Base-by-base conservation (phyloP, 2,113 vertebrate species). In the Dromas ardeola region DNA sequence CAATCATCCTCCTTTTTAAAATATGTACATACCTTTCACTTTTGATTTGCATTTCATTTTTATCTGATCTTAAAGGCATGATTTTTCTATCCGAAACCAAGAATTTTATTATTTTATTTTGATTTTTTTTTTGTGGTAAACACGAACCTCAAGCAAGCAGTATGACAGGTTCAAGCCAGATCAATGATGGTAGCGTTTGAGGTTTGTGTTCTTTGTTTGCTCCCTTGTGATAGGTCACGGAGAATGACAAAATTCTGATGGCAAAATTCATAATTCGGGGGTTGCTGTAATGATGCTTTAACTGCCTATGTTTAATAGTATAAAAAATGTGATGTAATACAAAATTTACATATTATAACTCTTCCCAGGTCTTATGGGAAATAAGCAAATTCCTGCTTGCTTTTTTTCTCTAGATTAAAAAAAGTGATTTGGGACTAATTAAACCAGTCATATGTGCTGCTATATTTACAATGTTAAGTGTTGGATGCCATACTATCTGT, bases 121-220 rank as follows among this genome's bases (percentile, higher is more conserved):
- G 11, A 34, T 20, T 0, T 22, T 25, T 49, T 53, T 73, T 77
- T n/a, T 53, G 9, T 34, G 11, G 16, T 25, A 58, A 5, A 5
- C 4, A 16, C 19, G 47, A 65, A 2, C 13, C 23, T 81, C 27
- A 58, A 63, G 3, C 10, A 76, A 62, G 58, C n/a, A 23, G 0
- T 49, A 6, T 45, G 26, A 49, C 10, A 77, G 4, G 2, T 70
- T 70, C 20, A 61, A 27, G 15, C 11, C 15, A 59, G 22, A 53
- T 61, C 16, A 85, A 21, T 50, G 32, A 30, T 45, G 17, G 15
- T 1, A 45, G 34, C 25, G 5, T 20, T 23, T 0, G 0, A 77
- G 13, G 11, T 3, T 74, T 59, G 9, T 49, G 6, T 14, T n/a
- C 19, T 91, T 70, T 69, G 1, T 47, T 82, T 63, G 3, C 3